Evolutionary conservation across 2,797 vertebrate genomes (phyloP).

Genomic region (Scyliorhinus canicula): DNA sequence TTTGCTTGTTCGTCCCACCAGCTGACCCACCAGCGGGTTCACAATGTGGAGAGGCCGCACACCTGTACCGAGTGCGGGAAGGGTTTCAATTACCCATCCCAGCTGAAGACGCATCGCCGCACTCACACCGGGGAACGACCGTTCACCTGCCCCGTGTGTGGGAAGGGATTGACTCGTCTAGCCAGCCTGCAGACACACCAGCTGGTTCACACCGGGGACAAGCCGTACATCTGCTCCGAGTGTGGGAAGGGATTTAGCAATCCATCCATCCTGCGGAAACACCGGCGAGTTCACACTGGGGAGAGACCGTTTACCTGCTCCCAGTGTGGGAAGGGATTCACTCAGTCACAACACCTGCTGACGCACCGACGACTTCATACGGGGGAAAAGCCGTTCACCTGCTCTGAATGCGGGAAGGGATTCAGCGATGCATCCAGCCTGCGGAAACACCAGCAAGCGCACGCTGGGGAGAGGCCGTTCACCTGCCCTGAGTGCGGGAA

Average conservation of each 20-base stretch:
- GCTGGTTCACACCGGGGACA: background rate
- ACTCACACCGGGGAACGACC: background rate
- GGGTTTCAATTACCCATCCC: background rate
- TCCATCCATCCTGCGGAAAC: background rate
- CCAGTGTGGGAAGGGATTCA: background rate
- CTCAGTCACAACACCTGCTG: background rate
- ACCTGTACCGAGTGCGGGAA: constrained; percentile 13
- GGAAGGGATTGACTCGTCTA: background rate
- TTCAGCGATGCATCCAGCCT: background rate
- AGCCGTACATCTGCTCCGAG: background rate
- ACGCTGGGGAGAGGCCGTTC: background rate
- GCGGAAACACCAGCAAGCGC: background rate
- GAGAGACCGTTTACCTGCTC: background rate
- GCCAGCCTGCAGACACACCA: background rate
- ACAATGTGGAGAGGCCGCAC: background rate
- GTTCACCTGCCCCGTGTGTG: background rate
- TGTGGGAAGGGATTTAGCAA: constrained; percentile 9
- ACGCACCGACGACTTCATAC: background rate
- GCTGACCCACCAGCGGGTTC: background rate
- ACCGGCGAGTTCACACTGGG: background rate
- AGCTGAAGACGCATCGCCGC: background rate
- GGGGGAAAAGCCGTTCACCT: background rate
- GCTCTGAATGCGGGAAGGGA: background rate
- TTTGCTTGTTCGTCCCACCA: constrained; percentile 44
- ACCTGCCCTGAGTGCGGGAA: background rate